phyloP scores from a whole-genome alignment of 2,113 vertebrate species.

The Tyto alba region DNA sequence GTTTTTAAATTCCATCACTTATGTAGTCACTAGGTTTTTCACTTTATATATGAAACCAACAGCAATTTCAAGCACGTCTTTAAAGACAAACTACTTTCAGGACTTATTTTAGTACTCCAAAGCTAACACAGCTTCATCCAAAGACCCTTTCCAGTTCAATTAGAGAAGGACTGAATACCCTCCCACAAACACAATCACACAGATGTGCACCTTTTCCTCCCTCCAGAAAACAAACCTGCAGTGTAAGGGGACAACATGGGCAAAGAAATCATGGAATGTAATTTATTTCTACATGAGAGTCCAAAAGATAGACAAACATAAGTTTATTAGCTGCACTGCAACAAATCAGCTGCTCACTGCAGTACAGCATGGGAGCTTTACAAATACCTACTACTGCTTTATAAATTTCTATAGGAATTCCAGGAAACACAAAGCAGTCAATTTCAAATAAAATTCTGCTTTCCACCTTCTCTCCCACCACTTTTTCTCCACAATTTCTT shows the following conservation, averaged over 20 bases:
- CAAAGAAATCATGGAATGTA: not conserved
- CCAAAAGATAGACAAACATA: not conserved
- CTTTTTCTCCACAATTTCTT: not conserved
- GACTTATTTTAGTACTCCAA: not conserved
- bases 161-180: not conserved
- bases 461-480: not conserved
- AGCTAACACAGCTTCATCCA: not conserved
- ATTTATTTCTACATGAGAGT: not conserved
- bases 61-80: not conserved
- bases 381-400: not conserved
- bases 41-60: not conserved
- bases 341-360: not conserved
- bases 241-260: not conserved
- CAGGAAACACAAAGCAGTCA: not conserved
- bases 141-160: not conserved
- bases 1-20: not conserved
- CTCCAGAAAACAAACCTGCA: not conserved
- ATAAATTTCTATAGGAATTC: not conserved
- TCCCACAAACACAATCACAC: accelerated
- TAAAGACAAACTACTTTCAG: not conserved
- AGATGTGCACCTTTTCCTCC: accelerated
- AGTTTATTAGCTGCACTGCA: not conserved
- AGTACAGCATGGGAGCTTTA: not conserved
- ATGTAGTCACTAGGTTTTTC: not conserved
- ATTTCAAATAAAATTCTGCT: not conserved